Evolutionary conservation across 2,888 invertebrate genomes (phyloP).

Genomic region (Polydrusus cervinus): DNA sequence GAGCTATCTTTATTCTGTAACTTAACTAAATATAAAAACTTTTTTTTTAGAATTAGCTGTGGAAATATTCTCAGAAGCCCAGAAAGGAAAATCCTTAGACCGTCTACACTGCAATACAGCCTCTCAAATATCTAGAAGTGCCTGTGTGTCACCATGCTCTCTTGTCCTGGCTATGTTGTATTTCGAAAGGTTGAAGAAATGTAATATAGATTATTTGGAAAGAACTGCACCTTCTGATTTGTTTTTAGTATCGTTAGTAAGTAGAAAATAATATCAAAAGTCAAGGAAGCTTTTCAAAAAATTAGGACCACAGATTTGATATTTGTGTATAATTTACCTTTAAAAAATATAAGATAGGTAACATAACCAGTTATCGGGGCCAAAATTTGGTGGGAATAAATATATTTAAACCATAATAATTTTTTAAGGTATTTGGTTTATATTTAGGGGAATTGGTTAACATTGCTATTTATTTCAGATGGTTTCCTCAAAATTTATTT

Average conservation of each 20-base stretch:
- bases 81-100: conserved; percentile 84
- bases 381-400: no score
- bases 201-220: conserved; percentile 88
- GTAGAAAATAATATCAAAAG: conserved; percentile 59
- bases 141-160: conserved; percentile 93
- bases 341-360: no score
- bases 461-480: conserved; percentile 83
- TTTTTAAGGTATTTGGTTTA: no score
- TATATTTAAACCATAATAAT: no score
- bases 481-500: conserved; percentile 96
- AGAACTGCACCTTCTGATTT: conserved; percentile 91
- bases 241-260: conserved; percentile 94
- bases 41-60: conserved; percentile 83
- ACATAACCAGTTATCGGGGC: no score
- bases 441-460: no score
- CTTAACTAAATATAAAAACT: conserved; percentile 9
- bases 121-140: conserved; percentile 83
- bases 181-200: conserved; percentile 88
- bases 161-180: conserved; percentile 95
- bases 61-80: conserved; percentile 86
- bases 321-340: no score
- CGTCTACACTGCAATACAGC: conserved; percentile 85
- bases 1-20: no score
- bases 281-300: no score
- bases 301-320: no score